A percentile compares a stretch with the other conserved stretches of the same genome.
phyloP scores from a whole-genome alignment of 2,113 vertebrate species.

The Nycticebus coucang region DNA sequence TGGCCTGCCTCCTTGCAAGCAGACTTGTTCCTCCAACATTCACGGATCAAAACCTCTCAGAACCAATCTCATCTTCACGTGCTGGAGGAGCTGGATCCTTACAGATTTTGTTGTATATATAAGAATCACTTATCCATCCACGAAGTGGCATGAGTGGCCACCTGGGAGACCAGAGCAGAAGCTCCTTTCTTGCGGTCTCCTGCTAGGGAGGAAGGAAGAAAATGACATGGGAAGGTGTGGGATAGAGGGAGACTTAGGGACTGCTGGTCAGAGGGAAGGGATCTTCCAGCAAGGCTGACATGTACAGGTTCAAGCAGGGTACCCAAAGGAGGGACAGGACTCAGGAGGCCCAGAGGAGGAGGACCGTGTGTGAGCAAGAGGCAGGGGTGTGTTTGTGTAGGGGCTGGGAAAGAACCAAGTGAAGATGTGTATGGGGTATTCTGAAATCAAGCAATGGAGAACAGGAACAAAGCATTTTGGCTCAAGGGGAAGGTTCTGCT shows the following conservation, averaged over 20 bases:
- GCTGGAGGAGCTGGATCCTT: not conserved
- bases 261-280: not conserved
- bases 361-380: not conserved
- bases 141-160: not conserved
- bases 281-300: not conserved
- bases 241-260: not conserved
- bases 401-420: not conserved
- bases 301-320: not conserved
- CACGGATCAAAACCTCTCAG: not conserved
- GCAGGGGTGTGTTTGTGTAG: not conserved
- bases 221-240: not conserved
- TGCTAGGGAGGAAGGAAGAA: not conserved
- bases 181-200: not conserved
- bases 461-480: not conserved
- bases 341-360: not conserved
- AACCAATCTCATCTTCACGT: not conserved
- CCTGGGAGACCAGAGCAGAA: not conserved
- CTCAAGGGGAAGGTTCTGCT: not conserved
- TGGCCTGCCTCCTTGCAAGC: not conserved
- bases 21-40: not conserved
- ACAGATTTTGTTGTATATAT: not conserved
- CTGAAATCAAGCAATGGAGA: not conserved
- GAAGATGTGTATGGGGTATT: accelerated
- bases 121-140: not conserved
- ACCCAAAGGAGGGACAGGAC: not conserved